These are phyloP conservation scores for Copidosoma aretas DNA, from an alignment of 2,888 invertebrate genomes.

Conservation along the genomic window DNA sequence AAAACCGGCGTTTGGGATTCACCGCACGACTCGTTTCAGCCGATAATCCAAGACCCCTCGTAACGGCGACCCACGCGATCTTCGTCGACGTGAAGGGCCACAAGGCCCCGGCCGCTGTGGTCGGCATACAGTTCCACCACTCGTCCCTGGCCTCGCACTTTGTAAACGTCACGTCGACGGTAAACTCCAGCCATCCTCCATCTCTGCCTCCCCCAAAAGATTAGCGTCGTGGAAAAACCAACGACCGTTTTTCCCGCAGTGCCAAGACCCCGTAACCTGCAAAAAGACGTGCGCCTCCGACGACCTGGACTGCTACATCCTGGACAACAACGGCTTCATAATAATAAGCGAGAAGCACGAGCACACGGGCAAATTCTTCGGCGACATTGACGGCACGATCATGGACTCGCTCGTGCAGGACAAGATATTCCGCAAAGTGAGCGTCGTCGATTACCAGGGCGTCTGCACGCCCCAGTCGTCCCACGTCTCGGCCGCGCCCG, in stretches of 20 bases:
- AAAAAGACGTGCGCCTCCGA: conserved; percentile 86
- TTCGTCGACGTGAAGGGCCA: conserved; percentile 85
- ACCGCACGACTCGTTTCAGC: conserved; percentile 50
- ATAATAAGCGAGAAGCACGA: conserved; percentile 86
- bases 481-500: conserved; percentile 61
- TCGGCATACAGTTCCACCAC: conserved; percentile 88
- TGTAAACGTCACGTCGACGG: conserved; percentile 86
- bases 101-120: conserved; percentile 87
- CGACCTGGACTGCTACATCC: conserved; percentile 88
- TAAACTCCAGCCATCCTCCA: conserved; percentile 57
- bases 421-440: conserved; percentile 84
- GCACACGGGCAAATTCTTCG: conserved; percentile 91
- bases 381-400: conserved; percentile 91
- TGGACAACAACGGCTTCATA: conserved; percentile 94
- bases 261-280: conserved; percentile 72
- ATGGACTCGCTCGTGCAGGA: conserved; percentile 93
- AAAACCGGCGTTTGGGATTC: too few relatives aligned
- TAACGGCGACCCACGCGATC: conserved; percentile 90
- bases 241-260: conserved; percentile 64
- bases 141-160: conserved; percentile 84
- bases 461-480: conserved; percentile 70
- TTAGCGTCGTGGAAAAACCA: background rate
- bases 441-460: conserved; percentile 89
- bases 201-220: too few relatives aligned
- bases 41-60: conserved; percentile 69